phyloP scores from a whole-genome alignment of 2,113 vertebrate species.

The Galbula dea region DNA sequence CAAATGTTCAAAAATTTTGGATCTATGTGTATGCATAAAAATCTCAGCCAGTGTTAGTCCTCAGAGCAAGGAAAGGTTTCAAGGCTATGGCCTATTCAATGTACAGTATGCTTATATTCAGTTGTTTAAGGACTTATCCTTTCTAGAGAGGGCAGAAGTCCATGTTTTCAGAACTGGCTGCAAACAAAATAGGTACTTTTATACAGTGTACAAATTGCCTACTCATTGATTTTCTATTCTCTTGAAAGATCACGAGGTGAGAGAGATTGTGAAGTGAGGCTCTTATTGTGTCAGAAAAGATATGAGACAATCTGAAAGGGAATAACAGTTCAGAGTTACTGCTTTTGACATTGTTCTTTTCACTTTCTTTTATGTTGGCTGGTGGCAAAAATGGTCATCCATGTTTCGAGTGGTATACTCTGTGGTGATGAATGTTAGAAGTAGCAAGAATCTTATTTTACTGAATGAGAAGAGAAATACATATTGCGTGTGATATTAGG shows the following conservation, averaged over 20 bases:
- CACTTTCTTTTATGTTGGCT: background rate
- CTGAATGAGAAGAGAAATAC: background rate
- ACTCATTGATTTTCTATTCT: background rate
- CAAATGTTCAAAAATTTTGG: background rate
- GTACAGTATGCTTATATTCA: background rate
- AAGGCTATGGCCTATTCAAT: background rate
- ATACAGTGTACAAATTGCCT: background rate
- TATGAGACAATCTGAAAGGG: background rate
- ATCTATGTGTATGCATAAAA: background rate
- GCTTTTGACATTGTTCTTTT: background rate
- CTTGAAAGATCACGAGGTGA: background rate
- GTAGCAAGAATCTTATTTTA: background rate
- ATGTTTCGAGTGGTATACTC: background rate
- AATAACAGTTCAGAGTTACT: background rate
- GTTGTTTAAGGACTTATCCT: background rate
- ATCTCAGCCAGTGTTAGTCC: background rate
- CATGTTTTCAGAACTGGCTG: background rate
- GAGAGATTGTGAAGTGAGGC: background rate
- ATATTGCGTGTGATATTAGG: background rate
- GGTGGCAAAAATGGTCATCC: background rate
- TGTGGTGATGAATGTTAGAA: background rate
- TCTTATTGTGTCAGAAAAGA: background rate
- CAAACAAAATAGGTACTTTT: background rate
- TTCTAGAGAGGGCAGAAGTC: background rate
- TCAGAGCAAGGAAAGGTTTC: background rate